Evolutionary conservation across 2,797 vertebrate genomes (phyloP).

Genomic region (Remorina albescens): DNA sequence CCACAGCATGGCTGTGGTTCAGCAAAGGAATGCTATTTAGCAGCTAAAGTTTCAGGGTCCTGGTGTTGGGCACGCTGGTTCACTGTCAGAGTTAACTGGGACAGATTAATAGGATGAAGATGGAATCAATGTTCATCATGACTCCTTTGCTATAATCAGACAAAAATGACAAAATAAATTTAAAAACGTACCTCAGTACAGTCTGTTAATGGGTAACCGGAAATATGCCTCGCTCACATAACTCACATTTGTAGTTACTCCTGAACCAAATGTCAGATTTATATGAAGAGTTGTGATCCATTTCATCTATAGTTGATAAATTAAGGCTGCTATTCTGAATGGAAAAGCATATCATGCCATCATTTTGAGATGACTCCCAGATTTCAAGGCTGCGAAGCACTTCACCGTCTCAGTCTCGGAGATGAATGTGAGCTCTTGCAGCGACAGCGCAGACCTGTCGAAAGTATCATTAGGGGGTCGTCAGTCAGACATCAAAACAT

Average conservation of each 20-base stretch:
- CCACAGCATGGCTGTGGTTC: too few relatives aligned
- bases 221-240: neutral
- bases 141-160: neutral
- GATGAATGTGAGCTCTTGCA: conserved; percentile 1
- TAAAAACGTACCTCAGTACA: neutral
- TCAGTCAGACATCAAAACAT: conserved; percentile 16
- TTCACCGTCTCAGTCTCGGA: neutral
- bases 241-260: neutral
- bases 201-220: neutral
- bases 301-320: conserved; percentile 1
- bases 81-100: neutral
- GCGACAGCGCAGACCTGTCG: conserved; percentile 2
- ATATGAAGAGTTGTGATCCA: neutral
- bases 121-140: neutral
- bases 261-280: neutral
- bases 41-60: neutral
- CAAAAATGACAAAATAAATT: neutral
- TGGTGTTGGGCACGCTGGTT: conserved; percentile 1
- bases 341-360: neutral
- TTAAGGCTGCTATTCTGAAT: neutral
- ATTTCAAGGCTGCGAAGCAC: neutral
- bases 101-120: neutral
- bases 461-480: neutral
- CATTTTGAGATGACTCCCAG: neutral
- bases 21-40: neutral